These are phyloP conservation scores for Pseudanteris insignis DNA, from an alignment of 2,888 invertebrate species.

Conservation along the genomic window DNA sequence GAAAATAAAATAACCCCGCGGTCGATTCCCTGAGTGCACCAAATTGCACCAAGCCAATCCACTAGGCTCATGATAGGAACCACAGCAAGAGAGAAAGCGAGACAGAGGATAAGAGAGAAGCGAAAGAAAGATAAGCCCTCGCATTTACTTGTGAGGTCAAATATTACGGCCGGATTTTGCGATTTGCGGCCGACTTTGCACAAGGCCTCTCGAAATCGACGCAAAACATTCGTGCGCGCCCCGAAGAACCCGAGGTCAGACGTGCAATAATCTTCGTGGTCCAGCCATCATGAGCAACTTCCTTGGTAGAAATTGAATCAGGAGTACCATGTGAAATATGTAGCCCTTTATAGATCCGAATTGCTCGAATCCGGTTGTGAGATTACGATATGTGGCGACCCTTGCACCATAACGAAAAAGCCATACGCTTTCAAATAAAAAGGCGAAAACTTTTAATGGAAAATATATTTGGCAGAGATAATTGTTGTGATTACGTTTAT, in stretches of 20 bases:
- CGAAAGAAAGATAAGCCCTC: conserved; percentile 43
- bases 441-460: too few species aligned
- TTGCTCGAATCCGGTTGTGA: too few species aligned
- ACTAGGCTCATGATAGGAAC: conserved; percentile 47
- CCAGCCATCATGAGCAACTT: conserved; percentile 58
- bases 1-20: conserved; percentile 42
- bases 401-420: too few species aligned
- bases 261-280: conserved; percentile 53
- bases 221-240: conserved; percentile 31
- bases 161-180: conserved; percentile 48
- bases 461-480: too few species aligned
- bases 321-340: too few species aligned
- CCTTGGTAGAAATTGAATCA: too few species aligned
- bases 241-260: conserved; percentile 52
- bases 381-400: too few species aligned
- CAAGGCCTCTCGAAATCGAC: conserved; percentile 41
- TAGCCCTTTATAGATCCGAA: too few species aligned
- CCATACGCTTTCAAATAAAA: too few species aligned
- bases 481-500: too few species aligned
- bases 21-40: conserved; percentile 30
- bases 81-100: too few species aligned
- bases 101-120: too few species aligned
- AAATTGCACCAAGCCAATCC: conserved; percentile 46
- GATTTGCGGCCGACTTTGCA: conserved; percentile 50
- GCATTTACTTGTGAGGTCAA: conserved; percentile 50